Base-by-base conservation (phyloP, 2,888 invertebrate species). In the Tanypteryx hageni region DNA sequence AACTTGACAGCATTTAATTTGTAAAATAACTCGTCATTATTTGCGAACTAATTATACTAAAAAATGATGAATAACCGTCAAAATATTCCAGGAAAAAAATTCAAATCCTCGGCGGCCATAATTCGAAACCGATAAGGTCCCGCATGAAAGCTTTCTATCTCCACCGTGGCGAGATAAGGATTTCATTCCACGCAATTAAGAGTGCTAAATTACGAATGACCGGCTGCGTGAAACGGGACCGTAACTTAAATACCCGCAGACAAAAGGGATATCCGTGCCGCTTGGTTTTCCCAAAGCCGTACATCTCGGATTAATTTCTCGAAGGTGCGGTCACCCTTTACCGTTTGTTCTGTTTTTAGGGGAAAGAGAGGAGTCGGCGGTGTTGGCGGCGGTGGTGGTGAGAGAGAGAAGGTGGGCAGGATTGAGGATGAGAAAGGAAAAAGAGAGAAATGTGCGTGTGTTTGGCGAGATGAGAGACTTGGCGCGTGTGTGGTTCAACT, bases 271-370 rank as follows among this genome's bases (percentile, higher is more conserved):
- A 89, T 89, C 89, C 89, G 89, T 68, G 89, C 89, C 89, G 56
- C 89, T 64, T 61, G 64, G 61, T 31, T 61, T 68, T 68, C 64
- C 44, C 16, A 89, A 89, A 89, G 68, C 89, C 89, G 64, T 68
- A 89, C 89, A 89, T 89, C 89, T 89, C 89, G 89, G 89, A 89
- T 89, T 89, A 89, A 89, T 89, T 89, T 44, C 89, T 61, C 86
- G 86, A 86, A 86, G 86, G 86, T 86, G 86, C 86, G 86, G 86
- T 86, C 31, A 31, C 86, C 61, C 61, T 86, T 86, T 86, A 31
- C 86, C 86, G 86, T 86, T 86, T 83, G 83, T 83, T 83, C 83
- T 83, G 56, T 83, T 86, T 58, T 16, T 27, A 61, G 61, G 89
- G 61, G 44, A 44, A 9, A 13, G 61, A 14, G 31, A n/a, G 31